Conservation (phyloP, 1,140 invertebrate genomes). For the Pachyrhynchus sulphureomaculatus region DNA sequence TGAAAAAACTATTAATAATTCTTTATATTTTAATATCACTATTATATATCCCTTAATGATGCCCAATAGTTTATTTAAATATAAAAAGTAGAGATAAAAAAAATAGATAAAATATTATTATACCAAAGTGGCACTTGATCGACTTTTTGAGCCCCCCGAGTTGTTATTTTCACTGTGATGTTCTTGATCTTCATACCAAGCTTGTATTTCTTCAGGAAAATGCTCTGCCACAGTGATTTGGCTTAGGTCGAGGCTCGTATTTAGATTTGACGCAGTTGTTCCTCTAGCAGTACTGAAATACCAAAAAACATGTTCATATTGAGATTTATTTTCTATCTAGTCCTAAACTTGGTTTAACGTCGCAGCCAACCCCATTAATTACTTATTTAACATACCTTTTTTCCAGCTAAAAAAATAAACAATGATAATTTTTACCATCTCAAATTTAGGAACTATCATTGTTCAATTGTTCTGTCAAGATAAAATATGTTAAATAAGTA, state of each 20-base stretch:
- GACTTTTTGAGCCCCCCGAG: conserved; percentile 27
- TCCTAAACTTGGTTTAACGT: too few relatives aligned
- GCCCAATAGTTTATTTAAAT: too few relatives aligned
- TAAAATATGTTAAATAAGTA: too few relatives aligned
- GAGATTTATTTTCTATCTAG: neutral
- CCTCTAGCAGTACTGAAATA: conserved; percentile 14
- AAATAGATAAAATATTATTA: conserved; percentile 21
- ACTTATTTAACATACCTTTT: too few relatives aligned
- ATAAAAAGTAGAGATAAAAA: neutral
- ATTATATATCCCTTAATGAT: too few relatives aligned
- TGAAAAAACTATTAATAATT: too few relatives aligned
- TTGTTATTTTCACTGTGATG: conserved; percentile 40
- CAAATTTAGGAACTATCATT: too few relatives aligned
- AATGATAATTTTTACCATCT: too few relatives aligned
- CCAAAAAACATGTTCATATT: conserved; percentile 11
- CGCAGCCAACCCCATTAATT: too few relatives aligned
- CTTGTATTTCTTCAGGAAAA: conserved; percentile 48
- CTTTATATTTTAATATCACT: too few relatives aligned
- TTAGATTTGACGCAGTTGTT: conserved; percentile 18
- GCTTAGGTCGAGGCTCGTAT: conserved; percentile 41
- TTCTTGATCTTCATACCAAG: conserved; percentile 47
- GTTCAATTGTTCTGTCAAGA: too few relatives aligned
- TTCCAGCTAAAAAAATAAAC: too few relatives aligned
- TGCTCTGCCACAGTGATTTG: conserved; percentile 43
- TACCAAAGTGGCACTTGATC: conserved; percentile 48